Conservation (phyloP, 2,888 invertebrate genomes). For the Lissonota sp. region DNA sequence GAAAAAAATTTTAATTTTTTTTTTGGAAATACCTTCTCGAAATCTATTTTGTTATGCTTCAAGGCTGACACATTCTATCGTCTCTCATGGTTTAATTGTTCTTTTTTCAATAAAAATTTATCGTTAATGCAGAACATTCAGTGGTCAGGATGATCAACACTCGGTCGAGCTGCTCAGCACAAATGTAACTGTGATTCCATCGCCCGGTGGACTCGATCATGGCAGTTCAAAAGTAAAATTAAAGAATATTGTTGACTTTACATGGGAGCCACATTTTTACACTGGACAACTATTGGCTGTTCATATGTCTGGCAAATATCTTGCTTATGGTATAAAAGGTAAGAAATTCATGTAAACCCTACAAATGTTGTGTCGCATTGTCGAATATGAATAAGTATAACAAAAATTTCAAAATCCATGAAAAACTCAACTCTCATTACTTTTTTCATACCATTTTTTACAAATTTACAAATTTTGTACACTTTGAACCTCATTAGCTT, state of each 20-base stretch:
- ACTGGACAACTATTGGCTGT: constrained; percentile 95
- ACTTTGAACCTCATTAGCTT: too few species aligned
- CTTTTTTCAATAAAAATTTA: too few species aligned
- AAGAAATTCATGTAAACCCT: constrained; percentile 68
- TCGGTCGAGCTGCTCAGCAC: constrained; percentile 86
- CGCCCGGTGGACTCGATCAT: constrained; percentile 90
- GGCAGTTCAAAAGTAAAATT: constrained; percentile 96
- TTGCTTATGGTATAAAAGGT: constrained; percentile 97
- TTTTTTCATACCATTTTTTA: not conserved
- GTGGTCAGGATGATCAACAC: constrained; percentile 86
- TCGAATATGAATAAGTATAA: not conserved
- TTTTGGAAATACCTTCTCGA: constrained; percentile 12
- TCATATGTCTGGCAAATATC: constrained; percentile 92
- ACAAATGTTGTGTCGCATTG: too few species aligned
- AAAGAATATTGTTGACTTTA: constrained; percentile 95
- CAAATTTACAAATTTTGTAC: constrained; percentile 1
- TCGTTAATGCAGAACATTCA: constrained; percentile 85
- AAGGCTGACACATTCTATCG: not conserved
- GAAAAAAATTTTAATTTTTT: constrained; percentile 12
- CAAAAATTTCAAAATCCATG: not conserved
- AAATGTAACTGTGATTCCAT: constrained; percentile 89
- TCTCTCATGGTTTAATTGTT: constrained; percentile 2
- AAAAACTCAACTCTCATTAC: not conserved
- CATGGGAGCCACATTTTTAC: constrained; percentile 96
- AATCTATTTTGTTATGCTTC: not conserved